Base-by-base conservation (phyloP, 2,113 vertebrate genomes). In the Cyprinodon variegatus region DNA sequence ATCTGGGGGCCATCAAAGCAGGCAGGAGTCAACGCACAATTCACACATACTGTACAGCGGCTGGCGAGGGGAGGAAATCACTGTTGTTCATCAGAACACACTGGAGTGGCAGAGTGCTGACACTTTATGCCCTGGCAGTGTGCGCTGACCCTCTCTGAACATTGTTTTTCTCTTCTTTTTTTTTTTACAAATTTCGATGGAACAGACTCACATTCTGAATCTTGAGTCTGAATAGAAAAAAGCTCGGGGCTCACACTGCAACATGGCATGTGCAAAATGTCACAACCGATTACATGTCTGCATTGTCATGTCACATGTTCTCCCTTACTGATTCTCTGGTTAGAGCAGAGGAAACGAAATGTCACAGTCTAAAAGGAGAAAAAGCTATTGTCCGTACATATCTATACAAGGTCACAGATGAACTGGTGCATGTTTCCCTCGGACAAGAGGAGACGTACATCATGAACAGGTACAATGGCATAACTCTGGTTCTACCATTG, bases 171-270 rank as follows among this genome's bases (percentile, higher is more conserved):
- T 29, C 36, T 61, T 62, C 4, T 53, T 41, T 38, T 36, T 39
- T n/a, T 50, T 7, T 7, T 50, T 60, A 17, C 61, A 14, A 82
- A 61, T 37, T 22, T 60, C 39, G 36, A 9, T 43, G 64, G 61
- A 72, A 63, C 64, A 43, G 22, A 65, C 68, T 66, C 65, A 79
- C n/a, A n/a, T 64, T 62, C 38, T 20, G n/a, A 74, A 70, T 65
- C 65, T 22, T 48, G 61, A 75, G 61, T 36, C 36, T 7, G 17
- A 67, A 67, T 59, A 39, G 12, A 63, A 73, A 82, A 68, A 77
- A 48, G 82, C 77, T 78, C 4, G 61, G 46, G 37, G 73, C 86
- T 77, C 82, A 70, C 50, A 86, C 81, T 64, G 80, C 76, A 81
- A 65, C 79, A 65, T 62, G 14, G 20, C 70, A 72, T 39, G 61